Percentiles rank a stretch among this genome's conserved stretches.
Evolutionary conservation across 2,113 vertebrate species (phyloP).

Genomic region (sheep (Ovis aries)): ARS-UI_Ramb_v3.0 NC_056076.1:9301501-9302000

Average conservation of each 20-base stretch:
- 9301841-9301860: neutral
- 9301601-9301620: neutral
- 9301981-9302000: neutral
- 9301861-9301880: neutral
- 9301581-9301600: neutral
- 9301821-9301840: neutral
- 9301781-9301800: neutral
- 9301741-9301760: neutral
- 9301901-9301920: neutral
- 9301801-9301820: neutral
- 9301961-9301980: neutral
- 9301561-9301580: neutral
- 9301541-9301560: neutral
- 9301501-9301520: neutral
- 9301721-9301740: neutral
- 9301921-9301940: neutral
- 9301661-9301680: neutral
- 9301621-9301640: neutral
- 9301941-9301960: neutral
- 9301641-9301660: neutral
- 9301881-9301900: neutral
- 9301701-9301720: neutral
- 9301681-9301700: neutral
- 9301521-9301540: neutral
- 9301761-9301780: neutral